phyloP scores from a whole-genome alignment of 2,113 vertebrate species.

The Vicugna pacos region DNA sequence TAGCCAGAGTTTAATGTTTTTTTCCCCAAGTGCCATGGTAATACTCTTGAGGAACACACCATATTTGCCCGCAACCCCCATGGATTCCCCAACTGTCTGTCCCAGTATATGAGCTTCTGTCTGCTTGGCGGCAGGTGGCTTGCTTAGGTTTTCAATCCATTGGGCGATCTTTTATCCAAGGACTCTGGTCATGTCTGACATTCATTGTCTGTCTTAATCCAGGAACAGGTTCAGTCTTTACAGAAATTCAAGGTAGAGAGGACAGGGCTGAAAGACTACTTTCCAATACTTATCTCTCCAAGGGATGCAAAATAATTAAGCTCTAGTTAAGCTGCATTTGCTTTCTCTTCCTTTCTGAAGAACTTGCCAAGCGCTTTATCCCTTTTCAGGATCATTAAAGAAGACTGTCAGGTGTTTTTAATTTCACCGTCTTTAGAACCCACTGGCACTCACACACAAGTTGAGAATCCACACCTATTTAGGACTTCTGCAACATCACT shows the following conservation, averaged over 20 bases:
- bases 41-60: not conserved
- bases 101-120: not conserved
- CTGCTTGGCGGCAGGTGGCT: too few relatives aligned
- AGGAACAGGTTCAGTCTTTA: not conserved
- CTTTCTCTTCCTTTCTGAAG: conserved; percentile 24
- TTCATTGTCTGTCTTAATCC: not conserved
- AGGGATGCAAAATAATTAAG: not conserved
- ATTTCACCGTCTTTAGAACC: not conserved
- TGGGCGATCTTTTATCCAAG: not conserved
- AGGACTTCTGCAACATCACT: not conserved
- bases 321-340: not conserved
- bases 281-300: not conserved
- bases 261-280: not conserved
- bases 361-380: not conserved
- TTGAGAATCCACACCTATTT: not conserved
- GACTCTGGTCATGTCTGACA: not conserved
- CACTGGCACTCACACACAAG: not conserved
- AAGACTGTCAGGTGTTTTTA: not conserved
- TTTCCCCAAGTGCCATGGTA: not conserved
- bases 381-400: not conserved
- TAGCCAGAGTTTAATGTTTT: not conserved
- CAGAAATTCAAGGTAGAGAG: not conserved
- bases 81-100: not conserved
- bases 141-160: not conserved
- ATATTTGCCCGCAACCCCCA: not conserved